Conservation (phyloP, 2,797 vertebrate genomes). For the Pseudotriccus pelzelni region DNA sequence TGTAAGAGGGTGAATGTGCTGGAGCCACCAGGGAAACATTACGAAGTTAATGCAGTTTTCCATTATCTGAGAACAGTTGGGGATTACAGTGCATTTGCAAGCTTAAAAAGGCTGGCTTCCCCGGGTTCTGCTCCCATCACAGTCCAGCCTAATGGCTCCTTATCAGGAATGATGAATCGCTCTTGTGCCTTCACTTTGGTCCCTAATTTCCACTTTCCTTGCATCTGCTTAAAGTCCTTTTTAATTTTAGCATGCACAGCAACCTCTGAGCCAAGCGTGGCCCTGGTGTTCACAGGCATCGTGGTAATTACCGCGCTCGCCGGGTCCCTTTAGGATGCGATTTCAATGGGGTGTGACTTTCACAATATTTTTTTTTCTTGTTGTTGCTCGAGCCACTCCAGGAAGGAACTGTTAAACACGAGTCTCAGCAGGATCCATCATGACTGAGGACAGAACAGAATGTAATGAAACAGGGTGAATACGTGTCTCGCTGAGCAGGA, state of each 20-base stretch:
- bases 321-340: constrained; percentile 62
- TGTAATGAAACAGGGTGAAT: constrained; percentile 61
- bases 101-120: constrained; percentile 40
- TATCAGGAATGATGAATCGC: constrained; percentile 62
- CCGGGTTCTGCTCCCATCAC: background rate
- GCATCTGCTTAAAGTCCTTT: constrained; percentile 55
- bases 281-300: constrained; percentile 15
- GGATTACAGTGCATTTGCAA: constrained; percentile 55
- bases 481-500: constrained; percentile 60
- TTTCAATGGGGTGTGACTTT: constrained; percentile 68
- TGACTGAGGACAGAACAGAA: constrained; percentile 64
- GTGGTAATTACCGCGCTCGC: constrained; percentile 25
- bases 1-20: background rate
- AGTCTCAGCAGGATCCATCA: constrained; percentile 72
- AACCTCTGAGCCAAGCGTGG: background rate
- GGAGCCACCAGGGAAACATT: constrained; percentile 19
- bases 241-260: constrained; percentile 28
- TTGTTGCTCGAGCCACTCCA: constrained; percentile 58
- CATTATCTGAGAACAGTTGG: constrained; percentile 42
- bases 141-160: constrained; percentile 51
- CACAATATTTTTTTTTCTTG: constrained; percentile 67
- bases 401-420: constrained; percentile 69
- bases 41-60: constrained; percentile 42
- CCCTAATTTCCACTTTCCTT: constrained; percentile 56
- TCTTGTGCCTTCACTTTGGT: constrained; percentile 33